Evolutionary conservation across 2,888 invertebrate genomes (phyloP).

Genomic region (Eremobia ochroleuca): DNA sequence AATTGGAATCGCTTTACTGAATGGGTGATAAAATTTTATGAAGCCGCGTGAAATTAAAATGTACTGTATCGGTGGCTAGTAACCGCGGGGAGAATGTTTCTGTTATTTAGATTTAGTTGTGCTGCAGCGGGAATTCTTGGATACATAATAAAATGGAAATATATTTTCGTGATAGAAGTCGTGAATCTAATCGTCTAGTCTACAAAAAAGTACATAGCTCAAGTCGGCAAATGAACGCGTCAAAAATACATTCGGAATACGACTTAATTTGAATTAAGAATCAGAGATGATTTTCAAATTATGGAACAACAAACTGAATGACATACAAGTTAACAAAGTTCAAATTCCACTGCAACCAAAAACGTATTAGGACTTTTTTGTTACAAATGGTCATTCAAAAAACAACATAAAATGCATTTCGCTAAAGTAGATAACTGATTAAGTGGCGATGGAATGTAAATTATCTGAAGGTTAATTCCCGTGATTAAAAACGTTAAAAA

Average conservation of each 20-base stretch:
- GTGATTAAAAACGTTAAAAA: no score
- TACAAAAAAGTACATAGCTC: not conserved
- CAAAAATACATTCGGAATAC: not conserved
- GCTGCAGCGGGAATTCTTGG: not conserved
- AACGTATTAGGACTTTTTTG: not conserved
- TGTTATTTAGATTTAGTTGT: constrained; percentile 25
- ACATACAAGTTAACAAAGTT: not conserved
- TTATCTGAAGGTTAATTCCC: not conserved
- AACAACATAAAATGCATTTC: no score
- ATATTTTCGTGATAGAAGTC: not conserved
- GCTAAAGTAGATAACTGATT: not conserved
- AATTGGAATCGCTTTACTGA: constrained; percentile 79
- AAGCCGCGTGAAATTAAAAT: constrained; percentile 57
- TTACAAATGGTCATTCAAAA: not conserved
- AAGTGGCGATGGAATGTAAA: no score
- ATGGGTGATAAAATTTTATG: constrained; percentile 71
- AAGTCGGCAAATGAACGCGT: not conserved
- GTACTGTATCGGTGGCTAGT: constrained; percentile 37
- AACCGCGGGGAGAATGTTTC: not conserved
- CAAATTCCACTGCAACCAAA: not conserved
- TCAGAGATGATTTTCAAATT: not conserved
- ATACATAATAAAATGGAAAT: not conserved
- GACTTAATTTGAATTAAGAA: not conserved
- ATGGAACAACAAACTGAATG: not conserved
- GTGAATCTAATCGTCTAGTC: not conserved